phyloP scores from a whole-genome alignment of 1,140 invertebrate species.

The Uloborus diversus region DNA sequence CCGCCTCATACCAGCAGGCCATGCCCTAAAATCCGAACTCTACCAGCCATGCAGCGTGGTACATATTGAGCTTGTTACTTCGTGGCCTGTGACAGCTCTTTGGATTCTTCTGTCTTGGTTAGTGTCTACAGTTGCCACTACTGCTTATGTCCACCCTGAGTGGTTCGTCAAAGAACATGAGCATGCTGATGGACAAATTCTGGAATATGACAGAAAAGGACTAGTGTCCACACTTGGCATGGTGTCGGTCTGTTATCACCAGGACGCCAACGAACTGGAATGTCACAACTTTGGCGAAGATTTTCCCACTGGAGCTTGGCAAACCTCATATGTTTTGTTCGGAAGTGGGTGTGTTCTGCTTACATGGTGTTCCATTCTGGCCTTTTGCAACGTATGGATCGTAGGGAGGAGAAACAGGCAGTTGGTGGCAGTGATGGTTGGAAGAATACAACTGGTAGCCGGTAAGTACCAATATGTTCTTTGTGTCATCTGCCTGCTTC shows the following conservation, averaged over 20 bases:
- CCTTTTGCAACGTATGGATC: slow-evolving; percentile 39
- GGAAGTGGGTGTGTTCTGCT: slow-evolving; percentile 45
- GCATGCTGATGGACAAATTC: slow-evolving; percentile 3
- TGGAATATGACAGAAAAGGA: slow-evolving; percentile 33
- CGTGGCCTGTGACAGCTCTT: slow-evolving; percentile 44
- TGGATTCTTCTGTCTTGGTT: slow-evolving; percentile 44
- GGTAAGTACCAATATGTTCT: too few relatives aligned
- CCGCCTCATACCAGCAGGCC: not conserved
- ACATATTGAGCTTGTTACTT: slow-evolving; percentile 45
- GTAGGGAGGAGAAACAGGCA: slow-evolving; percentile 42
- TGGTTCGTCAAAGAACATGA: slow-evolving; percentile 42
- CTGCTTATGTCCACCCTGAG: slow-evolving; percentile 39
- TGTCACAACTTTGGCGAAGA: slow-evolving; percentile 49
- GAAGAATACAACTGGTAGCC: slow-evolving; percentile 43
- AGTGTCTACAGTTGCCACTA: slow-evolving; percentile 26
- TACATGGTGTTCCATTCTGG: slow-evolving; percentile 44
- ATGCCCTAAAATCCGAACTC: not conserved
- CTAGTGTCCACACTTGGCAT: slow-evolving; percentile 39
- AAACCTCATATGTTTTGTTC: slow-evolving; percentile 41
- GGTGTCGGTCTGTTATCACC: slow-evolving; percentile 38
- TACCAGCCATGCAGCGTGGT: slow-evolving; percentile 29
- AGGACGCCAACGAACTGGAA: not conserved
- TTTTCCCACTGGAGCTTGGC: slow-evolving; percentile 49
- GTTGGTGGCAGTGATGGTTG: slow-evolving; percentile 22
- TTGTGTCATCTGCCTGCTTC: too few relatives aligned